phyloP scores from a whole-genome alignment of 2,113 vertebrate genomes.

The Indicator indicator region DNA sequence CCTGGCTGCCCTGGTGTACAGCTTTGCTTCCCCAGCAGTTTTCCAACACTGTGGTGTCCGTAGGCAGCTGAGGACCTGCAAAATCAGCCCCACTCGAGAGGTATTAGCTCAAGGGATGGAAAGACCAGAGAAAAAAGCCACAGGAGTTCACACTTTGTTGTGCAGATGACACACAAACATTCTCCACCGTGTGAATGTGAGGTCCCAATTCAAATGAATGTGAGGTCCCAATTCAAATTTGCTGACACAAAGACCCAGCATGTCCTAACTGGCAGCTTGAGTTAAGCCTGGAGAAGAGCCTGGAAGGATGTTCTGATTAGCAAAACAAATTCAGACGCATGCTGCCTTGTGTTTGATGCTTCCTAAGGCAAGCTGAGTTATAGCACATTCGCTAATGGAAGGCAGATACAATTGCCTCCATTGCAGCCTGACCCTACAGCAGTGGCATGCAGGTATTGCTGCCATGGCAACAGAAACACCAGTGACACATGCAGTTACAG shows the following conservation, averaged over 20 bases:
- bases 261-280: neutral
- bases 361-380: neutral
- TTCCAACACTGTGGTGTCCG: neutral
- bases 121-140: neutral
- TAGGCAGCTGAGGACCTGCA: neutral
- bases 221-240: neutral
- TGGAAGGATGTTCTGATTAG: neutral
- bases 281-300: neutral
- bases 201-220: rapidly evolving
- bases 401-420: rapidly evolving
- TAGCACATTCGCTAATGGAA: rapidly evolving
- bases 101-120: neutral
- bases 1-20: rapidly evolving
- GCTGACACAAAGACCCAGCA: neutral
- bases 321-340: neutral
- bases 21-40: neutral
- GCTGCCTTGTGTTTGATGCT: neutral
- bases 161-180: neutral
- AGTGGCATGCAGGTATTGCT: neutral
- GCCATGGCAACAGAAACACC: neutral
- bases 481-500: rapidly evolving
- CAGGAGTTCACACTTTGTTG: rapidly evolving
- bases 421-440: rapidly evolving
- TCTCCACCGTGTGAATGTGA: rapidly evolving
- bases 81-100: neutral